A percentile compares a stretch with the other conserved stretches of the same genome.
Conservation (phyloP, 2,888 invertebrate species). For the Oithona nana region DNA sequence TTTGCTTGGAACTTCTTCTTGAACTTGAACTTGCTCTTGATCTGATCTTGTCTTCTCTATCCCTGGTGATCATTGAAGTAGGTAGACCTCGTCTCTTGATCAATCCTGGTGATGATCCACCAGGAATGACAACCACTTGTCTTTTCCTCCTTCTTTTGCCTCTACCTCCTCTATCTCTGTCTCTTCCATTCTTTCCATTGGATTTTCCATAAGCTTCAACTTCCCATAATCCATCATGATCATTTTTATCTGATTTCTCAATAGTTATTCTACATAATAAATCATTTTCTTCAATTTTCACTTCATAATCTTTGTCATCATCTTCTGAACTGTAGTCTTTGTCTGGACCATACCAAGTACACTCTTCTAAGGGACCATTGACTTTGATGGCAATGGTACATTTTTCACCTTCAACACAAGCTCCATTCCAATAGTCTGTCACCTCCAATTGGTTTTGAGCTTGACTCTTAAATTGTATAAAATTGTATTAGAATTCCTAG, state of each 20-base stretch:
- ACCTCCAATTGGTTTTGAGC: background rate
- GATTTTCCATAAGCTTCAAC: background rate
- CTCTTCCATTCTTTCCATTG: background rate
- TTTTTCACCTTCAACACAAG: background rate
- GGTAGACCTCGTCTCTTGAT: too few relatives aligned
- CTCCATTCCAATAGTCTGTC: background rate
- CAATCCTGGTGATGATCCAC: too few relatives aligned
- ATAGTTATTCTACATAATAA: background rate
- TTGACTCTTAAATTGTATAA: too few relatives aligned
- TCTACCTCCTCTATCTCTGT: background rate
- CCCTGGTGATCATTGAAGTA: too few relatives aligned
- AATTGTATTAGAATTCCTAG: too few relatives aligned
- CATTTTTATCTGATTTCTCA: background rate
- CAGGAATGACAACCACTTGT: too few relatives aligned
- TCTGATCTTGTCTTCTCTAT: too few relatives aligned
- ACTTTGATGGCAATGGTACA: background rate
- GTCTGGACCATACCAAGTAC: background rate
- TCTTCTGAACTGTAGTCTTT: background rate
- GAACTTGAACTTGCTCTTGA: too few relatives aligned
- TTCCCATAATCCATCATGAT: background rate
- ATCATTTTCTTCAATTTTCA: background rate
- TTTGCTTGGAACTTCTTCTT: too few relatives aligned
- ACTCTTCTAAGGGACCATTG: background rate
- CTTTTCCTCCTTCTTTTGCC: too few relatives aligned
- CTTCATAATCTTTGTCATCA: background rate